Evolutionary conservation across 2,888 invertebrate species (phyloP).

Genomic region (Lutraria lutraria): DNA sequence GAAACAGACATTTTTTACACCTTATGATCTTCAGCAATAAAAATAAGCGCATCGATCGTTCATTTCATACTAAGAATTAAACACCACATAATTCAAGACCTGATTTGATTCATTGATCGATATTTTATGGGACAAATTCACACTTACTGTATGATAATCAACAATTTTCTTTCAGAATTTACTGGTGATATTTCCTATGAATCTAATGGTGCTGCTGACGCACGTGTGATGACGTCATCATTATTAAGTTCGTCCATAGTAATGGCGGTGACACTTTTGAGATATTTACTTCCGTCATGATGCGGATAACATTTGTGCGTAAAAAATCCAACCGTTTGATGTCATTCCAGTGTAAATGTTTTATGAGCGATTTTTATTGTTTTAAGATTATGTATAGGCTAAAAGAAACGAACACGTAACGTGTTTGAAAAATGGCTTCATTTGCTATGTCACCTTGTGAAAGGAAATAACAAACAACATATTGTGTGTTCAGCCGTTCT

Average conservation of each 20-base stretch:
- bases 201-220: neutral
- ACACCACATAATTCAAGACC: too few relatives aligned
- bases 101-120: too few relatives aligned
- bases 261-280: neutral
- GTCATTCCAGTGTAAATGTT: slow-evolving; percentile 12
- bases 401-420: neutral
- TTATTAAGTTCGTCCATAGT: neutral
- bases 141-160: too few relatives aligned
- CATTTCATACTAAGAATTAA: too few relatives aligned
- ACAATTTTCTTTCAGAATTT: slow-evolving; percentile 20
- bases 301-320: neutral
- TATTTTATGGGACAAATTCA: too few relatives aligned
- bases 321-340: neutral
- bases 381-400: neutral
- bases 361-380: neutral
- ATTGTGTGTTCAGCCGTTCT: neutral
- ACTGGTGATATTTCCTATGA: slow-evolving; percentile 20
- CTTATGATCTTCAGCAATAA: too few relatives aligned
- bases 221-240: neutral
- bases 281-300: neutral
- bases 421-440: neutral
- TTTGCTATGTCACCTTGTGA: neutral
- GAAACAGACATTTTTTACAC: too few relatives aligned
- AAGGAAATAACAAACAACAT: neutral
- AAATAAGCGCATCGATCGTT: too few relatives aligned